These are phyloP conservation scores for Gallinago nigripennis DNA, from an alignment of 2,797 vertebrate genomes.

Conservation along the genomic window DNA sequence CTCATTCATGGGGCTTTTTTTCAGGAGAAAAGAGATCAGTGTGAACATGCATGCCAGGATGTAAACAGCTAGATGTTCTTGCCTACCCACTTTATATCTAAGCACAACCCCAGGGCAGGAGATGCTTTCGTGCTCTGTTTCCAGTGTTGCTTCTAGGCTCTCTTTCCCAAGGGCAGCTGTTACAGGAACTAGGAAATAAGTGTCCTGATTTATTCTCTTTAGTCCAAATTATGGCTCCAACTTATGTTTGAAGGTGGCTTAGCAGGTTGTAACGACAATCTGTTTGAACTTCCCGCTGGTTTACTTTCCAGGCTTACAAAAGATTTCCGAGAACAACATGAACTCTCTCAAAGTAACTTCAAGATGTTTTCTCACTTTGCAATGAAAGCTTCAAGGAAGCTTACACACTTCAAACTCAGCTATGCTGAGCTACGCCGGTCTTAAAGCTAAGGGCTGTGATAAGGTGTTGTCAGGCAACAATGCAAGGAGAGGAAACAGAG, in stretches of 20 bases:
- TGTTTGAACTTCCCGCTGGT: background rate
- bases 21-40: background rate
- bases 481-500: background rate
- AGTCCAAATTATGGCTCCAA: background rate
- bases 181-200: background rate
- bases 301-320: background rate
- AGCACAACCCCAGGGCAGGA: background rate
- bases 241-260: background rate
- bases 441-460: background rate
- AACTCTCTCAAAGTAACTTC: background rate
- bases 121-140: background rate
- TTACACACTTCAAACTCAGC: background rate
- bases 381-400: background rate
- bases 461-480: background rate
- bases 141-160: background rate
- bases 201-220: background rate
- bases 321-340: background rate
- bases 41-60: background rate
- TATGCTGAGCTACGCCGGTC: background rate
- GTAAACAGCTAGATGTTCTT: background rate
- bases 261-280: background rate
- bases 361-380: background rate
- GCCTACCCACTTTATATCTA: background rate
- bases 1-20: background rate
- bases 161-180: background rate